These are phyloP conservation scores for Ceriagrion tenellum DNA, from an alignment of 2,888 invertebrate species.

Conservation along the genomic window DNA sequence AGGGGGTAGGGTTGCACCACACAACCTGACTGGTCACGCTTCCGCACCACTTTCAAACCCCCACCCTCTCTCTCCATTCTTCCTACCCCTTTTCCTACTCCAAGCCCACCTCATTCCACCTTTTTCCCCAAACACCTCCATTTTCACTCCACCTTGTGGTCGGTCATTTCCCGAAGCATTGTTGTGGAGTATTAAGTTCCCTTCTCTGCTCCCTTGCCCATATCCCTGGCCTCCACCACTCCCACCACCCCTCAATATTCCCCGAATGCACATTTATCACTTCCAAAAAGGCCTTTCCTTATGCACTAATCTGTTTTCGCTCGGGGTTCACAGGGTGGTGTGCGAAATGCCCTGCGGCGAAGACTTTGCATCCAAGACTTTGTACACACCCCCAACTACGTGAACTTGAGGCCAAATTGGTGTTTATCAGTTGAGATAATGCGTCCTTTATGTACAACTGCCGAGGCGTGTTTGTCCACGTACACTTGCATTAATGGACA, in stretches of 20 bases:
- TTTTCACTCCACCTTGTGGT: background rate
- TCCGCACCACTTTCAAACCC: too few species aligned
- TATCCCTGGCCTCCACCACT: background rate
- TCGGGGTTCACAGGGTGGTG: background rate
- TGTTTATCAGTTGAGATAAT: background rate
- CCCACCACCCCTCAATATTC: background rate
- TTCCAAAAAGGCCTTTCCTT: background rate
- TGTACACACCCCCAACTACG: background rate
- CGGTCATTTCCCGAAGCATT: background rate
- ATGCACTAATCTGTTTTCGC: conserved; percentile 13
- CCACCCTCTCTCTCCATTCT: background rate
- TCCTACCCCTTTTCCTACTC: too few species aligned
- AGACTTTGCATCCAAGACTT: background rate
- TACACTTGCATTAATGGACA: too few species aligned
- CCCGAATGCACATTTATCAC: background rate
- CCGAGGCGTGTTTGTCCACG: too few species aligned
- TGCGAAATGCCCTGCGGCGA: background rate
- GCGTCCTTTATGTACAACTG: background rate
- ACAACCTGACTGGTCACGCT: background rate
- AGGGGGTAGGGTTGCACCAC: background rate
- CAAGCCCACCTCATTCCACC: background rate
- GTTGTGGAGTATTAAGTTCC: background rate
- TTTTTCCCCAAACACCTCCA: background rate
- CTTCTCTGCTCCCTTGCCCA: background rate
- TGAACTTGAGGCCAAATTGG: background rate